Conservation (phyloP, 2,113 vertebrate genomes). For the Antechinus stuartii region DNA sequence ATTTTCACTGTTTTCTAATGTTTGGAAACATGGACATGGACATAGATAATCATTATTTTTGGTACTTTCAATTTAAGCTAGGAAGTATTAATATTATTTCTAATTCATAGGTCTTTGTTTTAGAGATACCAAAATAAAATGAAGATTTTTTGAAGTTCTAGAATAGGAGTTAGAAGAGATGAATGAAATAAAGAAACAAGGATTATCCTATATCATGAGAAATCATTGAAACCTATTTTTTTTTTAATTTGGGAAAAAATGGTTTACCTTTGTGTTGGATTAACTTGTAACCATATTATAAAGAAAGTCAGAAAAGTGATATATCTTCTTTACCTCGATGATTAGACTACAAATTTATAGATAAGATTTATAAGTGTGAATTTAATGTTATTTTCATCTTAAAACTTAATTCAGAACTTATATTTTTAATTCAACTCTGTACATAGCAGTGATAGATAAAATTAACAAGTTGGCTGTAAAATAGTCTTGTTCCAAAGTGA, state of each 20-base stretch:
- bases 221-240: not conserved
- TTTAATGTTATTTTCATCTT: not conserved
- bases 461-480: not conserved
- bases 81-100: not conserved
- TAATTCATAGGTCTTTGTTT: not conserved
- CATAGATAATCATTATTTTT: not conserved
- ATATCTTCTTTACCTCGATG: not conserved
- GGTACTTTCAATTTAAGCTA: not conserved
- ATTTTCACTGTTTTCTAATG: not conserved
- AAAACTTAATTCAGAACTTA: not conserved
- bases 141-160: not conserved
- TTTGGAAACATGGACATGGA: not conserved
- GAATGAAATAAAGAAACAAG: not conserved
- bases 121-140: not conserved
- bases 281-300: not conserved
- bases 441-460: not conserved
- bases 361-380: not conserved
- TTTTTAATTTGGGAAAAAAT: not conserved
- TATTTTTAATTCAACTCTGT: not conserved
- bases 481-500: slow-evolving; percentile 30
- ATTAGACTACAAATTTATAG: not conserved
- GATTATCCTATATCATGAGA: not conserved
- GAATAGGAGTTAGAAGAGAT: not conserved
- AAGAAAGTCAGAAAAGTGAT: not conserved
- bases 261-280: not conserved